These are phyloP conservation scores for Sinocyclocheilus anophthalmus DNA, from an alignment of 2,113 vertebrate species.

Conservation along the genomic window DNA sequence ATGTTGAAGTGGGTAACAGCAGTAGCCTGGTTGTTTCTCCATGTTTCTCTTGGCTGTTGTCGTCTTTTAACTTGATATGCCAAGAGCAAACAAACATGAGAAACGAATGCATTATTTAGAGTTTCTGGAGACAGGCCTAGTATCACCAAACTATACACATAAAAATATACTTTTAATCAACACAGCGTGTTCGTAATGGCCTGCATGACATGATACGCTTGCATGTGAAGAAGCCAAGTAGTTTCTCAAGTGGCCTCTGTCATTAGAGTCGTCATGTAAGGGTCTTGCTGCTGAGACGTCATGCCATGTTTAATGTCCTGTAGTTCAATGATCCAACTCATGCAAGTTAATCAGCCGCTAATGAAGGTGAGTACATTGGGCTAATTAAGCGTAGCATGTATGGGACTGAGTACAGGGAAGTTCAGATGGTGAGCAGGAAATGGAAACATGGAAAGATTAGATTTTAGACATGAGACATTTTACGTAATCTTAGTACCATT, in stretches of 20 bases:
- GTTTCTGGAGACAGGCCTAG: not conserved
- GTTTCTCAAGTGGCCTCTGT: conserved; percentile 20
- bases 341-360: conserved; percentile 49
- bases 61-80: not conserved
- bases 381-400: conserved; percentile 53
- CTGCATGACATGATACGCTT: not conserved
- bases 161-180: not conserved
- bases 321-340: conserved; percentile 35
- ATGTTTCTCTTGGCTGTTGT: not conserved
- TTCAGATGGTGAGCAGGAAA: not conserved
- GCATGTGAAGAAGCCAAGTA: not conserved
- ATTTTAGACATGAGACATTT: not conserved
- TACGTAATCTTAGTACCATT: not conserved
- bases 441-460: conserved; percentile 9
- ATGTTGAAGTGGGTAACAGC: conserved; percentile 8
- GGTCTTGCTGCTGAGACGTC: conserved; percentile 30
- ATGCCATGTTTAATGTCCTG: conserved; percentile 48
- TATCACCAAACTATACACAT: not conserved
- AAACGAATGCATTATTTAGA: conserved; percentile 12
- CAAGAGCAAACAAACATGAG: conserved; percentile 37
- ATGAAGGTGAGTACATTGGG: conserved; percentile 47
- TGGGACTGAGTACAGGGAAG: conserved; percentile 31
- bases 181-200: not conserved
- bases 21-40: not conserved
- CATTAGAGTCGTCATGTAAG: conserved; percentile 29